phyloP scores from a whole-genome alignment of 2,113 vertebrate genomes.

The Gambusia holbrooki region DNA sequence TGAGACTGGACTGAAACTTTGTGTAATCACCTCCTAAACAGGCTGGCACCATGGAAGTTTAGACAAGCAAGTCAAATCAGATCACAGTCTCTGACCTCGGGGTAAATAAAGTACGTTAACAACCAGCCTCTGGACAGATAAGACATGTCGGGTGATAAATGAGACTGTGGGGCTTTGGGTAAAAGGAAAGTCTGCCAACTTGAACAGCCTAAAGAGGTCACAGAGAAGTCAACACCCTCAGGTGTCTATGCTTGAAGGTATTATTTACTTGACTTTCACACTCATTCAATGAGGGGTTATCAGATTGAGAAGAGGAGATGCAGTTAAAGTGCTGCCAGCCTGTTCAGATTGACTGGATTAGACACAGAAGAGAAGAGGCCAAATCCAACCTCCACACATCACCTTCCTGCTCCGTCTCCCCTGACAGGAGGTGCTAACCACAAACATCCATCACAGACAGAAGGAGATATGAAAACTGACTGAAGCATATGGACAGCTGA shows the following conservation, averaged over 20 bases:
- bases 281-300: conserved; percentile 58
- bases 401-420: conserved; percentile 14
- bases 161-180: conserved; percentile 27
- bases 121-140: conserved; percentile 63
- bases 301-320: conserved; percentile 56
- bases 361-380: conserved; percentile 50
- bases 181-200: conserved; percentile 44
- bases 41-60: conserved; percentile 50
- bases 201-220: conserved; percentile 48
- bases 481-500: conserved; percentile 44
- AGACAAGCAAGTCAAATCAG: conserved; percentile 48
- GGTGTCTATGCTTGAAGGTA: conserved; percentile 51
- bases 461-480: conserved; percentile 20
- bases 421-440: conserved; percentile 50
- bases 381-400: conserved; percentile 43
- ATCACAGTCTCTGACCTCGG: conserved; percentile 57
- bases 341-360: conserved; percentile 57
- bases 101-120: conserved; percentile 60
- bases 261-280: conserved; percentile 48
- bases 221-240: conserved; percentile 59
- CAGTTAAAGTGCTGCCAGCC: conserved; percentile 40
- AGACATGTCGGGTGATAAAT: conserved; percentile 51
- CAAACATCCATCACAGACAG: conserved; percentile 22
- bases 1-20: conserved; percentile 25
- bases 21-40: conserved; percentile 34